These are phyloP conservation scores for Eupsittula cactorum DNA, from an alignment of 2,113 vertebrate species.

Conservation along the genomic window DNA sequence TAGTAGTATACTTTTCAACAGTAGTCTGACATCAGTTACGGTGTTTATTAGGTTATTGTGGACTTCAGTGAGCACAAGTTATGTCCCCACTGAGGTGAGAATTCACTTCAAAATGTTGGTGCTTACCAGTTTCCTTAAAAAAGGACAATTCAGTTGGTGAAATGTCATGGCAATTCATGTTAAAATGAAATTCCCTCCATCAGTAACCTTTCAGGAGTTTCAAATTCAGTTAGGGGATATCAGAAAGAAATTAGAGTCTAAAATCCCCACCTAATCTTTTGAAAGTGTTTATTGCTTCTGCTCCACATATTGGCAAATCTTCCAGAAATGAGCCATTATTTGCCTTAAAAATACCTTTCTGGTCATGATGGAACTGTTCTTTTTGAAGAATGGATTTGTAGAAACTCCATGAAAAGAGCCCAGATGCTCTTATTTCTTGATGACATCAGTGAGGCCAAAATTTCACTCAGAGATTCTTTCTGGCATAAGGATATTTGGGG, in stretches of 20 bases:
- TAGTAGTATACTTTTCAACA: not conserved
- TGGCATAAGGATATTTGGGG: not conserved
- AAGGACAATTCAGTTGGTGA: not conserved
- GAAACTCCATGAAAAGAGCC: not conserved
- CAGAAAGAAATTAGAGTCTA: conserved; percentile 11
- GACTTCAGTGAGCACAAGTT: not conserved
- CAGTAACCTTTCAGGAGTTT: conserved; percentile 9
- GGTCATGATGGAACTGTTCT: not conserved
- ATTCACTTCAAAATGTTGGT: not conserved
- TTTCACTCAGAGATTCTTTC: not conserved
- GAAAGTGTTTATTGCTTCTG: not conserved
- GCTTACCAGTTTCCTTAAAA: not conserved
- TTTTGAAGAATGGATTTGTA: not conserved
- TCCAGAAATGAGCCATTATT: not conserved
- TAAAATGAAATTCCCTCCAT: not conserved
- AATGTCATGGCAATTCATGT: not conserved
- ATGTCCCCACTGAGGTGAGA: not conserved
- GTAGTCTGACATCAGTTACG: not conserved
- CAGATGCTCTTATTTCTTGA: not conserved
- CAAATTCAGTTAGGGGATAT: not conserved
- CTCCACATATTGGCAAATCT: not conserved
- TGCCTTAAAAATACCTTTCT: conserved; percentile 2
- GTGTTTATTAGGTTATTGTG: not conserved
- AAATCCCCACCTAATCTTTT: conserved; percentile 9
- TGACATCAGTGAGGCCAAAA: not conserved